Evolutionary conservation across 2,113 vertebrate species (phyloP), one percentile per base, ranked within the genome.

Genomic region (Anseranas semipalmata): DNA sequence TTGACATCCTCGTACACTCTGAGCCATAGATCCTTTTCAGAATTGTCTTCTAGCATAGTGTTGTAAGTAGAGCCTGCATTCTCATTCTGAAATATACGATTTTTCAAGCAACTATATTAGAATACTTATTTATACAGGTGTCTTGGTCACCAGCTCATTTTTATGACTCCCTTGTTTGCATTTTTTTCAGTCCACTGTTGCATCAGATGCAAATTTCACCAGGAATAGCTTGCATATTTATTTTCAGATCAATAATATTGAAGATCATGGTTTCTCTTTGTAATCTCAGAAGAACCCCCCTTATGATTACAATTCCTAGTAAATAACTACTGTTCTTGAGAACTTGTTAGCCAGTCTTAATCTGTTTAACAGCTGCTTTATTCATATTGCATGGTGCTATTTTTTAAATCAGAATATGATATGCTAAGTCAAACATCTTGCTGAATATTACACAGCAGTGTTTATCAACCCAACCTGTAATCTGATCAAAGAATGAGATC

Each of bases 401-500:
- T 73, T 94, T 91, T 53, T 80, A 80, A 87, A 85, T 41, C 55
- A 83, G 71, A 63, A 85, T 70, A n/a, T 18, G 33, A 11, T 45
- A 59, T 11, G 15, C 68, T 82, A 75, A 95, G 81, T 89, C 77
- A 53, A 74, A 91, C 37, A 32, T 90, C 85, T 85, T 62, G 41
- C 74, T 73, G 41, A 78, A 25, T 85, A 85, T 83, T 67, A 66
- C 35, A 76, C 30, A 76, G 48, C 45, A 76, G 53, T 56, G 48
- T 85, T 89, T 94, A 94, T 95, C 84, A 91, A 22, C 70, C 45
- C 0, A 4, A 80, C 71, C 63, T 70, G 45, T 90, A 95, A 91
- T 90, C 53, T n/a, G 74, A 95, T 85, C 87, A 74, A 91, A 76
- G 74, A 76, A 91, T 73, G 89, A 62, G 27, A 62, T 89, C 39